A percentile compares a stretch with the other conserved stretches of the same genome.
phyloP scores from a whole-genome alignment of 2,113 vertebrate genomes.

The Microcebus jonahi region DNA sequence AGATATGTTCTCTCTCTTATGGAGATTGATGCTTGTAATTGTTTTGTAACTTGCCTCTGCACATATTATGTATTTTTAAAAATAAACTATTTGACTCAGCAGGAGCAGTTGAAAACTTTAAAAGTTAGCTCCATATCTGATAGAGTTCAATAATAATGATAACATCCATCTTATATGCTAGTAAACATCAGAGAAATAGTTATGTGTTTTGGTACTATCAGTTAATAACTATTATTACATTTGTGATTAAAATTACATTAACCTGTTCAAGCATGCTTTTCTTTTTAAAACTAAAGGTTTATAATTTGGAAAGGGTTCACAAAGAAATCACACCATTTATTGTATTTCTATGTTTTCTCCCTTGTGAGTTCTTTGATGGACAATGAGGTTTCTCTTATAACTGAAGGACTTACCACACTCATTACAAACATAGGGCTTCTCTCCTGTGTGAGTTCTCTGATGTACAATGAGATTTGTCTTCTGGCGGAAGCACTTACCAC shows the following conservation, averaged over 20 bases:
- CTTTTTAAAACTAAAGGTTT: not conserved
- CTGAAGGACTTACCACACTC: conserved; percentile 75
- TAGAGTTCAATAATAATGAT: not conserved
- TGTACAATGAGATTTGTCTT: conserved; percentile 78
- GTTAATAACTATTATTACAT: not conserved
- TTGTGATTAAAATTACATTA: conserved; percentile 53
- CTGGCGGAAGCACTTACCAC: conserved; percentile 77
- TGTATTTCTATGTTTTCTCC: conserved; percentile 64
- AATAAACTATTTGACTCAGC: conserved; percentile 25
- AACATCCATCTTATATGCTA: not conserved
- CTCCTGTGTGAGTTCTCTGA: conserved; percentile 77
- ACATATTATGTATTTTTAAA: not conserved
- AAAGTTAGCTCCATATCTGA: conserved; percentile 40
- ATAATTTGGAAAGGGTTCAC: conserved; percentile 23
- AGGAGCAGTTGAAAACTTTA: conserved; percentile 8
- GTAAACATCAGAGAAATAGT: conserved; percentile 2
- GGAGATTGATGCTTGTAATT: not conserved
- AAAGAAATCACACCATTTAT: conserved; percentile 44
- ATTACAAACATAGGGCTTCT: conserved; percentile 75
- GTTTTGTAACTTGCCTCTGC: not conserved
- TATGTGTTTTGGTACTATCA: not conserved
- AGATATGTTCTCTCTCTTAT: conserved; percentile 17
- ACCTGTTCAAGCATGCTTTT: conserved; percentile 15
- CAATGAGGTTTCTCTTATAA: conserved; percentile 73
- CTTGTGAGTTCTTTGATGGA: conserved; percentile 77